Percentiles rank a stretch among this genome's conserved stretches.
These are phyloP conservation scores for Leptopterna dolabrata DNA, from an alignment of 2,888 invertebrate species.

Conservation along the genomic window DNA sequence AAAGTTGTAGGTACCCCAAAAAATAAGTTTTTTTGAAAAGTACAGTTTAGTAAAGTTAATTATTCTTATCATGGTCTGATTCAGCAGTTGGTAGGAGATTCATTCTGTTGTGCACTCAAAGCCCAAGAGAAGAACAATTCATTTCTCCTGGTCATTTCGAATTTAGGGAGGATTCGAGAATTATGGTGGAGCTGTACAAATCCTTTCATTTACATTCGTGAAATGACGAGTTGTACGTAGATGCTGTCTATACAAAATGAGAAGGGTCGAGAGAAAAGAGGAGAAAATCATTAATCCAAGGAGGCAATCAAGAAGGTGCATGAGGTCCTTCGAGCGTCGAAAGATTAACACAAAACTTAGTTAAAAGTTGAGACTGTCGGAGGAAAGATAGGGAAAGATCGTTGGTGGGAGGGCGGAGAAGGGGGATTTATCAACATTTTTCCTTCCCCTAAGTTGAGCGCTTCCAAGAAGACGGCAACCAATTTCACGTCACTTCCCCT, in stretches of 20 bases:
- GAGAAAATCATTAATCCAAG: slow-evolving; percentile 16
- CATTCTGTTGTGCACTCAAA: no score
- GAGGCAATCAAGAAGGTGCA: slow-evolving; percentile 44
- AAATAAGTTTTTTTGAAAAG: no score
- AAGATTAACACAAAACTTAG: slow-evolving; percentile 53
- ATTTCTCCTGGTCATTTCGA: no score
- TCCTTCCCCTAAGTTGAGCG: slow-evolving; percentile 14
- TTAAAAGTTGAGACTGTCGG: slow-evolving; percentile 44
- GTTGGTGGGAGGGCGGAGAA: slow-evolving; percentile 11
- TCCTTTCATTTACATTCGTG: background rate
- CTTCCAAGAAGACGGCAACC: slow-evolving; percentile 49
- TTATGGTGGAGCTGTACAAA: no score
- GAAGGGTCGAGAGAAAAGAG: background rate
- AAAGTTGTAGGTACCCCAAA: no score
- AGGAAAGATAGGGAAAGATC: slow-evolving; percentile 15
- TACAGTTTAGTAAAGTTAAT: no score
- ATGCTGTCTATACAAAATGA: background rate
- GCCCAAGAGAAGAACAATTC: no score
- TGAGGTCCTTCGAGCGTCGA: slow-evolving; percentile 12
- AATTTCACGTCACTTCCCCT: slow-evolving; percentile 39
- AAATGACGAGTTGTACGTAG: background rate
- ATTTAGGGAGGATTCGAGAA: no score
- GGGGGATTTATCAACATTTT: slow-evolving; percentile 49
- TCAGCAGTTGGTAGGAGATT: no score
- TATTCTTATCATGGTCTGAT: no score